These are phyloP conservation scores for Zophobas atratus DNA, from an alignment of 1,140 invertebrate species.

Conservation along the genomic window DNA sequence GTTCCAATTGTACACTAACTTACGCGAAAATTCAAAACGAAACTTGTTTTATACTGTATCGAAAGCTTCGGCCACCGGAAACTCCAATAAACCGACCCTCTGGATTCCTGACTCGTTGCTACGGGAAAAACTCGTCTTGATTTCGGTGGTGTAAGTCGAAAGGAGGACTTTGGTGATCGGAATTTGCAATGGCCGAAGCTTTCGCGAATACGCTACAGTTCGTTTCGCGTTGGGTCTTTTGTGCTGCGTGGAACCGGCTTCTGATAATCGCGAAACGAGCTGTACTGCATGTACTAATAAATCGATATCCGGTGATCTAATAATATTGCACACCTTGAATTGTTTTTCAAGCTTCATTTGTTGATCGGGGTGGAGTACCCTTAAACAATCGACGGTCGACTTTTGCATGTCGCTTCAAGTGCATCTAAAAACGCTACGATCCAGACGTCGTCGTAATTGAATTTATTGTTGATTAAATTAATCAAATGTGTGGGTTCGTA, in stretches of 20 bases:
- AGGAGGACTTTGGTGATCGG: no score
- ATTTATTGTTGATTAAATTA: background rate
- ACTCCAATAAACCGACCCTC: no score
- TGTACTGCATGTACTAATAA: constrained; percentile 13
- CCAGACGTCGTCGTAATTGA: background rate
- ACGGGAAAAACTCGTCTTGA: no score
- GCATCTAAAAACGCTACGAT: background rate
- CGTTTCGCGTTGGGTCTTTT: no score
- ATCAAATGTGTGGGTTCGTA: background rate
- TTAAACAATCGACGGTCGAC: background rate
- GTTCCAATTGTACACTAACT: background rate
- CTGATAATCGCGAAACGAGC: constrained; percentile 3
- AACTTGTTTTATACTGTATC: no score
- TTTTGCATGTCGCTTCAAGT: background rate
- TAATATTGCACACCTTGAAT: constrained; percentile 8
- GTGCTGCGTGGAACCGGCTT: background rate
- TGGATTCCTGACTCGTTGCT: no score
- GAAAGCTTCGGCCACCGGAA: no score
- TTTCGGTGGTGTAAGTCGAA: no score
- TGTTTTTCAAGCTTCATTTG: background rate
- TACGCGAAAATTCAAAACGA: no score
- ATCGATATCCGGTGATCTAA: constrained; percentile 33
- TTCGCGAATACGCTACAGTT: no score
- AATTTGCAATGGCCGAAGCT: no score
- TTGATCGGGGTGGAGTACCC: background rate